Conservation (phyloP, 2,113 vertebrate genomes). For the Lichenostomus cassidix region DNA sequence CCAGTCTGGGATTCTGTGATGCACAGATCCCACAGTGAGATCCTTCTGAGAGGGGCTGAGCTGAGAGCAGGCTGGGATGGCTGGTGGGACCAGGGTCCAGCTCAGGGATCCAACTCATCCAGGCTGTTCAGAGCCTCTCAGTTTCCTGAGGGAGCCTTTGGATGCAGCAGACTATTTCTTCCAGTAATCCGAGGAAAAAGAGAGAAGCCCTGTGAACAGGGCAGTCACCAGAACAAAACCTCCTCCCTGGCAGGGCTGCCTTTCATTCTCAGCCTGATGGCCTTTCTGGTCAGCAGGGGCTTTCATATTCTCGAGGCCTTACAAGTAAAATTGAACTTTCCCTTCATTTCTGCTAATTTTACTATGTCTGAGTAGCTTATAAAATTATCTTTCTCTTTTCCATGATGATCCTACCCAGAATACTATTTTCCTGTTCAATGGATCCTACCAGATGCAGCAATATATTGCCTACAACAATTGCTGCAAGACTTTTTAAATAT, state of each 20-base stretch:
- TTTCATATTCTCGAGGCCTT: neutral
- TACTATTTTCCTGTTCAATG: neutral
- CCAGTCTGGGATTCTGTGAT: neutral
- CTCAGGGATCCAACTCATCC: neutral
- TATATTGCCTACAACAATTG: neutral
- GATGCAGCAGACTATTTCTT: neutral
- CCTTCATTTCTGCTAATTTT: neutral
- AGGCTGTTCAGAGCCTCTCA: neutral
- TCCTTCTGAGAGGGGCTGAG: fast-evolving
- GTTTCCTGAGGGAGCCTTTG: neutral
- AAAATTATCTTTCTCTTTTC: neutral
- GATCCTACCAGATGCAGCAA: neutral
- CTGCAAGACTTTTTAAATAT: neutral
- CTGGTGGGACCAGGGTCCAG: fast-evolving
- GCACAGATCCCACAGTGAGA: neutral
- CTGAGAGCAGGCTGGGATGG: neutral
- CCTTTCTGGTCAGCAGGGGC: neutral
- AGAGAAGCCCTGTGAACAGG: neutral
- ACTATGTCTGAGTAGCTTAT: neutral
- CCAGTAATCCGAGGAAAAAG: neutral
- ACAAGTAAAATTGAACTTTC: neutral
- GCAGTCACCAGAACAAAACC: neutral
- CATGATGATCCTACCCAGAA: neutral
- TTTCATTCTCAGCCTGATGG: neutral
- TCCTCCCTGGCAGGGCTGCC: neutral